These are phyloP conservation scores for Octonoba sinensis DNA, from an alignment of 2,888 invertebrate species.

Conservation along the genomic window DNA sequence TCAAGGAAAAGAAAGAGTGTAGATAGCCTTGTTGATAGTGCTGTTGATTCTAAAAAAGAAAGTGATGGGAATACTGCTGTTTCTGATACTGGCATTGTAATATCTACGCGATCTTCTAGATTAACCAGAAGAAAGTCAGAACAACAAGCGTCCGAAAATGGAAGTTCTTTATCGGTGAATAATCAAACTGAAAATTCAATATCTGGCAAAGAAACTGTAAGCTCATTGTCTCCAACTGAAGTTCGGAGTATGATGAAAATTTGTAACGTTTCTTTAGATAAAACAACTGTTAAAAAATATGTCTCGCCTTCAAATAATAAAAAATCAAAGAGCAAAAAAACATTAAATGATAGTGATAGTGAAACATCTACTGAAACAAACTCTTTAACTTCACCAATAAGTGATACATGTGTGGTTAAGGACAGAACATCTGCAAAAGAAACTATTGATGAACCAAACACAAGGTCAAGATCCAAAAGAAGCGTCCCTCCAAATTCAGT, in stretches of 20 bases:
- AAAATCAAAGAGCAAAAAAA: background rate
- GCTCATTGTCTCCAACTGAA: background rate
- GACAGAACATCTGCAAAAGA: background rate
- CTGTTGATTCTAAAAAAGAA: background rate
- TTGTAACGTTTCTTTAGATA: slow-evolving; percentile 31
- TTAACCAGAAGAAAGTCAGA: background rate
- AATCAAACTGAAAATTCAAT: background rate
- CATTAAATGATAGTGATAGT: background rate
- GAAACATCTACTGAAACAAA: background rate
- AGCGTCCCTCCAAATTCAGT: too few relatives aligned
- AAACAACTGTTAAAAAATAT: slow-evolving; percentile 14
- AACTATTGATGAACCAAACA: too few relatives aligned
- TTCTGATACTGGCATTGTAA: too few relatives aligned
- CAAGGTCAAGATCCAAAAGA: too few relatives aligned
- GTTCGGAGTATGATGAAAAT: slow-evolving; percentile 14
- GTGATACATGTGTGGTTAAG: background rate
- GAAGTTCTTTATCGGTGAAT: background rate
- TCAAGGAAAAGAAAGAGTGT: background rate
- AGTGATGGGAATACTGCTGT: background rate
- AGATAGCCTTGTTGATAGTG: background rate
- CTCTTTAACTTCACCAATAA: background rate
- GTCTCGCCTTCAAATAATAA: slow-evolving; percentile 8
- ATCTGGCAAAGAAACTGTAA: background rate
- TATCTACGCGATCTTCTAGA: background rate
- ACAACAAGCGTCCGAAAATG: background rate